Evolutionary conservation across 92 coral and sea anemone genomes (phyloP), one percentile per base, ranked within the genome.

Genomic region (Palythoa heliodiscus): DNA sequence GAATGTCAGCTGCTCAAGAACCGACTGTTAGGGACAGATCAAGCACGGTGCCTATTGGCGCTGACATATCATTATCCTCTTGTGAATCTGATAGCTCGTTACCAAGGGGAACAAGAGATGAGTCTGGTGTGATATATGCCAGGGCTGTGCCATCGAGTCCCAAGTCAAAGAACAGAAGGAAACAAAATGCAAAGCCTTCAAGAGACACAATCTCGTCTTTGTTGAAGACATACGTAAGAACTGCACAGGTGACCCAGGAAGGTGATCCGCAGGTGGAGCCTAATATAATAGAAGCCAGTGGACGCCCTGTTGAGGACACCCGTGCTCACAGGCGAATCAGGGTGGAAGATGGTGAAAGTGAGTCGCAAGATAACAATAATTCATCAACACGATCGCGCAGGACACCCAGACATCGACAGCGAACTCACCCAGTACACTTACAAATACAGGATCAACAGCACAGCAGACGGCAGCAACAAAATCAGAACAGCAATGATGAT

Each of bases 371-470:
- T 38, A 52, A 53, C 25, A 37, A 54, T 35, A 15, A 17, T 14
- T 25, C 53, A 4, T 58, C 87, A 7, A 47, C 54, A 14, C 78
- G 87, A 23, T 53, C 80, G 37, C 77, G 87, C 5, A 71, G 87
- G 50, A 11, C 87, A 70, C 23, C 77, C 75, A 40, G 80, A 8
- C 54, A 86, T 35, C 78, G 85, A 64, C 89, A 82, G 25, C 86
- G 91, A 48, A 82, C 92, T 43, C 91, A 92, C 16, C 92, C 97
- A 23, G 95, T 93, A 15, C 93, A 93, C 77, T 58, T 93, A 70
- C 93, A 93, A 75, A 93, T 93, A n/a, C 89, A 81, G 76, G 97
- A 93, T 73, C 89, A 87, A 19, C 94, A 92, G 71, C 90, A 71
- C 37, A 15, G 50, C 11, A 75, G 87, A 29, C 86, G 74, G 69